Evolutionary conservation across 2,888 invertebrate species (phyloP), one percentile per base, ranked within the genome.

Genomic region (Drosophila diplacantha): DNA sequence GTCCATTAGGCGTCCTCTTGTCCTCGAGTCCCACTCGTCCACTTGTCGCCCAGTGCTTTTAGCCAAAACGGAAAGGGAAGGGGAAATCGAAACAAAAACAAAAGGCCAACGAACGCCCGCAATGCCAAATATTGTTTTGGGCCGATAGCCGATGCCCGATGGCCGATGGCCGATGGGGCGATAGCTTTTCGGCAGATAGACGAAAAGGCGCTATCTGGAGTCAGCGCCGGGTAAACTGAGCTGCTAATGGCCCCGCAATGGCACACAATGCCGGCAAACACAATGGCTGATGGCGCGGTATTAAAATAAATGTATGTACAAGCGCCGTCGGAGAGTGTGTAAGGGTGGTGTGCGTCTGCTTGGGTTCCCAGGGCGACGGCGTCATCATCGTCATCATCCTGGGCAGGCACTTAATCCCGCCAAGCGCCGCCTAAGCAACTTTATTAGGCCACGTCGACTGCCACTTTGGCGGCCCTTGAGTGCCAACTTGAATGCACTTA

Each of bases 381-480:
- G 47, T 41, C 38, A 34, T 57, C 60, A 39, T 51, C 52, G 29
- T 44, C 46, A 32, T 52, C 31, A 43, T 20, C 38, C 18, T 46
- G 31, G 50, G 39, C 46, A 38, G 64, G 43, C 68, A 66, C 68
- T 68, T 66, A 66, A 66, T 66, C 59, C 53, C 47, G 47, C 49
- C 50, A 59, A 60, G 60, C 52, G 49, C 38, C 38, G 69, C 53
- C 53, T 62, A 62, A 63, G 59, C 74, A 83, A 83, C 83, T 80
- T 79, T 81, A 83, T 80, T 83, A 80, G 82, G 75, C 81, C 72
- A 81, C 70, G 78, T 83, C 74, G 81, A 83, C 81, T 74, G 78
- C 80, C 68, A 75, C 77, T 81, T 81, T 60, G 80, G 70, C 69
- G 54, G 74, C 77, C 74, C 76, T 83, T 74, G 78, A 78, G 83